Conservation (phyloP, 2,113 vertebrate genomes). For the Gadus chalcogrammus region DNA sequence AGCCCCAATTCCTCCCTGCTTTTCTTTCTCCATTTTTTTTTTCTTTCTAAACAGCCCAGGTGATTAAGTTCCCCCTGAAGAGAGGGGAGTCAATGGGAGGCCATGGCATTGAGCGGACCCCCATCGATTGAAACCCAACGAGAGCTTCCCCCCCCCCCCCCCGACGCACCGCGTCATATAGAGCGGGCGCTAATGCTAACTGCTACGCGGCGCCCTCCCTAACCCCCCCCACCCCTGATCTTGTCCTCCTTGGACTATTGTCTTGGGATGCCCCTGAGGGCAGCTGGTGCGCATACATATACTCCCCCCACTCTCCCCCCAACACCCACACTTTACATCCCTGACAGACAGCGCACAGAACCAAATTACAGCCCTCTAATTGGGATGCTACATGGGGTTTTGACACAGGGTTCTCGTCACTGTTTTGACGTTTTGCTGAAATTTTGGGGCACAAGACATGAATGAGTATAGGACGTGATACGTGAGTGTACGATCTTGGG, state of each 20-base stretch:
- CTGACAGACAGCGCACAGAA: neutral
- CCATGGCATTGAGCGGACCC: constrained; percentile 54
- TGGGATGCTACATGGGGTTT: neutral
- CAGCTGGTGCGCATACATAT: constrained; percentile 29
- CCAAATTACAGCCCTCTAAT: constrained; percentile 3
- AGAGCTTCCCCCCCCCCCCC: constrained; percentile 35
- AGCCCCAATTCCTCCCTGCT: neutral
- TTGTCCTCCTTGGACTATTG: constrained; percentile 42
- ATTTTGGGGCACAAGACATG: no score
- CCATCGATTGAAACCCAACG: constrained; percentile 67
- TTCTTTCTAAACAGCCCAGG: constrained; percentile 60
- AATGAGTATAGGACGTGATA: no score
- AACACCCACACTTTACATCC: neutral
- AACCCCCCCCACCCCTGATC: constrained; percentile 51
- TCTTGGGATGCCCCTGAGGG: constrained; percentile 22
- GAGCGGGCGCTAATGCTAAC: constrained; percentile 14
- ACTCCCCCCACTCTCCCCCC: neutral
- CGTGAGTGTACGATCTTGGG: no score
- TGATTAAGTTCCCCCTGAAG: constrained; percentile 65
- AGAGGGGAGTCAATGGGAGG: constrained; percentile 56
- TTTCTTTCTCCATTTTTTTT: constrained; percentile 48
- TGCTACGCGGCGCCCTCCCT: constrained; percentile 39
- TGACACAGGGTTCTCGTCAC: constrained; percentile 4
- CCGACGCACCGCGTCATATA: constrained; percentile 11
- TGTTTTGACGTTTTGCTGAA: neutral